Base-by-base conservation (phyloP, 2,113 vertebrate species). In the Neogobius melanostomus region DNA sequence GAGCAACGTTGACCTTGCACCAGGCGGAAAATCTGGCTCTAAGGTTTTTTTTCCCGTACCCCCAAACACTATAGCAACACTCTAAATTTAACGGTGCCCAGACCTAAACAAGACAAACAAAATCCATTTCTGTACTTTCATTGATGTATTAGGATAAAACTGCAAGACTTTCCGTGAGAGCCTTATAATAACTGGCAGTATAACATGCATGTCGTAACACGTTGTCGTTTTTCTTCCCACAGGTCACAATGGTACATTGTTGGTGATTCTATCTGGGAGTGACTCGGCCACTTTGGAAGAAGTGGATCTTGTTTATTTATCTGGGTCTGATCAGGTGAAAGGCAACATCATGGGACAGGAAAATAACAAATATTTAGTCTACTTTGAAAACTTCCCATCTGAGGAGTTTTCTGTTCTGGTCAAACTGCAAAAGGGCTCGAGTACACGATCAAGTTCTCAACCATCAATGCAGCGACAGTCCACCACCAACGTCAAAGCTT, bases 381-480 rank as follows among this genome's bases (percentile, higher is more conserved):
- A 7, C 1, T 51, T 88, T 28, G 59, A 74, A 65, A 59, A 6
- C 11, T 61, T 84, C 46, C 86, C 84, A 14, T 54, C 75, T 0
- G 14, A 49, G 6, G 49, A 57, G 8, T 87, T 87, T 75, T 59
- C 72, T 28, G 74, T 90, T 8, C 53, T 69, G 0, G 42, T 88
- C 5, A 84, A 64, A 48, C 79, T 84, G 0, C 42, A 49, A 48
- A 50, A 6, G 5, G 64, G 1, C 11, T 28, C 36, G 6, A 7
- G 62, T 45, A 16, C 45, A 6, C 68, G 10, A 16, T 46, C 12
- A 0, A 10, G n/a, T 0, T 0, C 28, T 10, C 0, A 4, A 7
- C 28, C 0, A 15, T 85, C 81, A 36, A 36, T 36, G 28, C 86
- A 88, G 63, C 81, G 85, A 52, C 88, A 88, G 71, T 81, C 84